Conservation (phyloP, 2,113 vertebrate species). For the Lontra canadensis region DNA sequence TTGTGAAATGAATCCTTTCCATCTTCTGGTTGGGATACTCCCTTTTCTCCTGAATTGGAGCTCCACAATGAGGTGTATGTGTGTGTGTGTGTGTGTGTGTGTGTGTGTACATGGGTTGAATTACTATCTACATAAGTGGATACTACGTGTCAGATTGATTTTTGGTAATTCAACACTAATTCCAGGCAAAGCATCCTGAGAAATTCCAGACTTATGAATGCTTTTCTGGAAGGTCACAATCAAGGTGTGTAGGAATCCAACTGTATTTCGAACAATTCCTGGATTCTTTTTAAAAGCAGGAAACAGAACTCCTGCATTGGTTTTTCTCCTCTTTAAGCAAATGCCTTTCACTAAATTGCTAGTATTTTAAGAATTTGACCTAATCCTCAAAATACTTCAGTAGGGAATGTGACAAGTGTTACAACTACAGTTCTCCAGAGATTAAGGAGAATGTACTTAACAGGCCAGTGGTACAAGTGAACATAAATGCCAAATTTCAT, state of each 20-base stretch:
- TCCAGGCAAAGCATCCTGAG: slow-evolving; percentile 48
- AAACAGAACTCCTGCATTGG: not conserved
- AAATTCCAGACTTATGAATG: slow-evolving; percentile 51
- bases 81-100: not conserved
- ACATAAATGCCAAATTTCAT: not conserved
- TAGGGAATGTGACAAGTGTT: not conserved
- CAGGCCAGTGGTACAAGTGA: not conserved
- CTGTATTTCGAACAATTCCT: slow-evolving; percentile 14
- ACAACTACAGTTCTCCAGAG: not conserved
- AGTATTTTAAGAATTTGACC: slow-evolving; percentile 45
- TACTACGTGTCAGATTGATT: slow-evolving; percentile 39
- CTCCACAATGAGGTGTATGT: not conserved
- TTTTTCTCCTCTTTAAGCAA: slow-evolving; percentile 18
- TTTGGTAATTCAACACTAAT: slow-evolving; percentile 50
- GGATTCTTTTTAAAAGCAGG: slow-evolving; percentile 30
- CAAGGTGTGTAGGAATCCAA: not conserved
- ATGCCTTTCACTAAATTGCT: not conserved
- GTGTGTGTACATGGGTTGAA: slow-evolving; percentile 2
- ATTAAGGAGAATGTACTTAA: not conserved
- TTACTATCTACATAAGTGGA: slow-evolving; percentile 39
- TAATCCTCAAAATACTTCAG: slow-evolving; percentile 30
- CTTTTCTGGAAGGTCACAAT: slow-evolving; percentile 47
- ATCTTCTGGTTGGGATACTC: not conserved
- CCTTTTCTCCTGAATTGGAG: not conserved
- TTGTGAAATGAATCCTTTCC: slow-evolving; percentile 7